A percentile compares a stretch with the other conserved stretches of the same genome.
Evolutionary conservation across 2,888 invertebrate species (phyloP).

Genomic region (Fragum fragum): DNA sequence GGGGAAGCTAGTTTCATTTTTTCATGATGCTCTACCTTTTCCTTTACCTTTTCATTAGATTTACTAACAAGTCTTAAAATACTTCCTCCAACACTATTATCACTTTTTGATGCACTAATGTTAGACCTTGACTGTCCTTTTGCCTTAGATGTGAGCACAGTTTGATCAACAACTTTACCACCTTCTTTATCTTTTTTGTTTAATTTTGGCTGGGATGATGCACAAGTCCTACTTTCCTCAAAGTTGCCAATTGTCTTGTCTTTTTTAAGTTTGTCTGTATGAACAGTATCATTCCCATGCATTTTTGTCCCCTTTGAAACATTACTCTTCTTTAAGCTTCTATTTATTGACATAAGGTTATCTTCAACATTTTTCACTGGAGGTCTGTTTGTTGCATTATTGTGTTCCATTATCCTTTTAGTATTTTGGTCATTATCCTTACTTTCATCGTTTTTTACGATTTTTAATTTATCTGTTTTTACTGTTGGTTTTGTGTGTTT

Average conservation of each 20-base stretch:
- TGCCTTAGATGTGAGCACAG: neutral
- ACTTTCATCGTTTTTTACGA: neutral
- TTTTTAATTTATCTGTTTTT: neutral
- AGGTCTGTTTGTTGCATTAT: too few relatives aligned
- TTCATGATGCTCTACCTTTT: neutral
- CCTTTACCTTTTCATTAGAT: slow-evolving; percentile 7
- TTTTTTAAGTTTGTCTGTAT: too few relatives aligned
- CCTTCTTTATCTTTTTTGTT: neutral
- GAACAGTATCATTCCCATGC: too few relatives aligned
- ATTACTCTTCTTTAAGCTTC: too few relatives aligned
- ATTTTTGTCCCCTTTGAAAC: too few relatives aligned
- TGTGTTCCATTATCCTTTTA: neutral
- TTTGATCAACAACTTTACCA: neutral
- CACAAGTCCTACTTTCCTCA: too few relatives aligned
- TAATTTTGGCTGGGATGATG: too few relatives aligned
- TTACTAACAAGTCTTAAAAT: slow-evolving; percentile 20
- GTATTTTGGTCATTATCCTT: neutral
- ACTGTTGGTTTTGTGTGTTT: neutral
- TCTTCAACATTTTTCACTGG: too few relatives aligned
- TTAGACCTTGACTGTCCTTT: neutral
- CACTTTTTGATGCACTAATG: slow-evolving; percentile 9
- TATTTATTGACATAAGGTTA: too few relatives aligned
- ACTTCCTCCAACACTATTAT: slow-evolving; percentile 13
- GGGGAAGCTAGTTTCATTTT: slow-evolving; percentile 17
- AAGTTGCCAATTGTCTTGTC: too few relatives aligned